phyloP scores from a whole-genome alignment of 2,113 vertebrate species.

The Paracyprichromis sp. region DNA sequence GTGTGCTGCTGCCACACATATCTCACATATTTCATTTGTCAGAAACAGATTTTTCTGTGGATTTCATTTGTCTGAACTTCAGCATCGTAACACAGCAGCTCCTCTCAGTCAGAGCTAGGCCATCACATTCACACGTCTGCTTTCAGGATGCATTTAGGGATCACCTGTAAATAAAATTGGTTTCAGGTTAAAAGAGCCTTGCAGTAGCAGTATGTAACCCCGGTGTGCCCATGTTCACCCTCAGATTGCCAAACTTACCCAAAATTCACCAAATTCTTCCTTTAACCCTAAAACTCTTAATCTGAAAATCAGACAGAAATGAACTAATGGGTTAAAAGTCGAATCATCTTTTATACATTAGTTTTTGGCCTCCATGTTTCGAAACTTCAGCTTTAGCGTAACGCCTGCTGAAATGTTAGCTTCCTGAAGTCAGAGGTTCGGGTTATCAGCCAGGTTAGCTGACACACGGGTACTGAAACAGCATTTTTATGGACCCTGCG shows the following conservation, averaged over 20 bases:
- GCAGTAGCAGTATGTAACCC: not conserved
- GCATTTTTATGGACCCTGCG: not conserved
- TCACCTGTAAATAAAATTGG: not conserved
- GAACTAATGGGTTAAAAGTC: not conserved
- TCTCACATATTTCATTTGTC: not conserved
- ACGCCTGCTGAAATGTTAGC: not conserved
- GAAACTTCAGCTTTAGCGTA: rapidly evolving
- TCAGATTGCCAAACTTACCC: not conserved
- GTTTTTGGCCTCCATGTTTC: not conserved
- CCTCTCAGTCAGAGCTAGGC: not conserved
- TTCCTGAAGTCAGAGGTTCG: not conserved
- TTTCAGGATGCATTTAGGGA: not conserved
- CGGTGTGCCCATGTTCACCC: not conserved
- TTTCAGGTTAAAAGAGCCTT: not conserved
- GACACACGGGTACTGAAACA: not conserved
- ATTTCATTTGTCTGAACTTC: not conserved
- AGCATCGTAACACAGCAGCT: not conserved
- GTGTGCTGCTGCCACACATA: too few species aligned
- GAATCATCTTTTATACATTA: not conserved
- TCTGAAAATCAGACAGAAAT: not conserved
- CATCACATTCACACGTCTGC: not conserved
- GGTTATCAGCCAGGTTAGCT: not conserved
- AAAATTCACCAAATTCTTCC: not conserved
- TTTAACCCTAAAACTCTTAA: not conserved
- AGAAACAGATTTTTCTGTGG: not conserved